Percentiles rank a stretch among this genome's conserved stretches.
Evolutionary conservation across 2,797 vertebrate genomes (phyloP).

Genomic region (Rallus crepitans): DNA sequence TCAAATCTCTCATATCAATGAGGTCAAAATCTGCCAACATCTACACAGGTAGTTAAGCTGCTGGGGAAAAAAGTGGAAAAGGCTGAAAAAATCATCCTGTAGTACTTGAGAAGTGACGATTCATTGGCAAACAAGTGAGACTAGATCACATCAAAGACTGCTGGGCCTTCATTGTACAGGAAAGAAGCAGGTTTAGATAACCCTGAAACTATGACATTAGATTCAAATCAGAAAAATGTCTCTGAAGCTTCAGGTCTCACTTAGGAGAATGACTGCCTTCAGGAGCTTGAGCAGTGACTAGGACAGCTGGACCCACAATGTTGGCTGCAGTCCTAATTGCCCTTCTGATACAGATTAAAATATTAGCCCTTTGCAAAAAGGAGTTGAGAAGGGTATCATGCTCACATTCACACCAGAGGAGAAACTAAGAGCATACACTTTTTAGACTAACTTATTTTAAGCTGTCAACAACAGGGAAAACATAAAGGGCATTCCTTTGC

Average conservation of each 20-base stretch:
- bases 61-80: neutral
- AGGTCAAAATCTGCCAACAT: neutral
- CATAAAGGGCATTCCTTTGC: neutral
- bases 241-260: neutral
- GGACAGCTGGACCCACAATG: neutral
- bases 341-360: neutral
- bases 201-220: neutral
- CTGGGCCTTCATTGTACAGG: neutral
- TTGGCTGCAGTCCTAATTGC: fast-evolving
- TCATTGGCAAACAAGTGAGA: neutral
- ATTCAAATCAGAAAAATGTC: neutral
- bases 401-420: neutral
- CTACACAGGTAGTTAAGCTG: neutral
- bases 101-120: neutral
- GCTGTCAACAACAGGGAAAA: neutral
- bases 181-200: neutral
- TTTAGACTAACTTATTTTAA: neutral
- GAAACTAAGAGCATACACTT: neutral
- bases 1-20: neutral
- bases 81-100: neutral
- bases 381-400: neutral
- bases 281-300: neutral
- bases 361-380: neutral
- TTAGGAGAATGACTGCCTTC: neutral
- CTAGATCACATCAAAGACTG: neutral